These are phyloP conservation scores for Danio choprae DNA, from an alignment of 2,797 vertebrate genomes.

Conservation along the genomic window DNA sequence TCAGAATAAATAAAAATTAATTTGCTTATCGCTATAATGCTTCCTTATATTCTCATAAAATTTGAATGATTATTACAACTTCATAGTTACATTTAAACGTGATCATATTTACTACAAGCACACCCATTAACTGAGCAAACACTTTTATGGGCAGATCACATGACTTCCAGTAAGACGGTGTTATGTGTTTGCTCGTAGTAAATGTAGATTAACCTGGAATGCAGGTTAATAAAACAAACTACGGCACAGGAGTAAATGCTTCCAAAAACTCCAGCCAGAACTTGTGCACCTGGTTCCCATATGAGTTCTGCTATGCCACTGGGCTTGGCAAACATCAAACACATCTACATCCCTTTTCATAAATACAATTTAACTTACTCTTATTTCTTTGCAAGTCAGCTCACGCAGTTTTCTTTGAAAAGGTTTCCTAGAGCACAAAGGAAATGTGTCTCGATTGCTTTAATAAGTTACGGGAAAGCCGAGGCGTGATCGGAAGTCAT, in stretches of 20 bases:
- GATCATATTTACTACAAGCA: not conserved
- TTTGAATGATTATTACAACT: not conserved
- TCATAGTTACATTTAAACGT: not conserved
- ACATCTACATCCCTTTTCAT: not conserved
- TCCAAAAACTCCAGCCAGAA: not conserved
- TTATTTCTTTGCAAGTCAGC: conserved; percentile 22
- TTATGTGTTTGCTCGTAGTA: conserved; percentile 6
- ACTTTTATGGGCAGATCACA: not conserved
- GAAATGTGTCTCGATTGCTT: not conserved
- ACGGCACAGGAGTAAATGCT: not conserved
- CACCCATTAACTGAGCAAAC: not conserved
- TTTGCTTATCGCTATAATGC: too few relatives aligned
- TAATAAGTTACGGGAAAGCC: conserved; percentile 17
- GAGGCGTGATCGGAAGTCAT: not conserved
- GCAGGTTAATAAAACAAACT: conserved; percentile 22
- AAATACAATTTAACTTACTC: not conserved
- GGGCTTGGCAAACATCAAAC: too few relatives aligned
- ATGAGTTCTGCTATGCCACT: not conserved
- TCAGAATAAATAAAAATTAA: too few relatives aligned
- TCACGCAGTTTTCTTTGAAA: not conserved
- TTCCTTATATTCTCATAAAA: too few relatives aligned
- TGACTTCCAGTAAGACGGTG: conserved; percentile 6
- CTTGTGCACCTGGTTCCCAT: conserved; percentile 14
- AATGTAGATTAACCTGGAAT: conserved; percentile 8
- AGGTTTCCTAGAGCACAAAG: not conserved